phyloP scores from a whole-genome alignment of 2,888 invertebrate genomes.

The Ecliptopera silaceata region DNA sequence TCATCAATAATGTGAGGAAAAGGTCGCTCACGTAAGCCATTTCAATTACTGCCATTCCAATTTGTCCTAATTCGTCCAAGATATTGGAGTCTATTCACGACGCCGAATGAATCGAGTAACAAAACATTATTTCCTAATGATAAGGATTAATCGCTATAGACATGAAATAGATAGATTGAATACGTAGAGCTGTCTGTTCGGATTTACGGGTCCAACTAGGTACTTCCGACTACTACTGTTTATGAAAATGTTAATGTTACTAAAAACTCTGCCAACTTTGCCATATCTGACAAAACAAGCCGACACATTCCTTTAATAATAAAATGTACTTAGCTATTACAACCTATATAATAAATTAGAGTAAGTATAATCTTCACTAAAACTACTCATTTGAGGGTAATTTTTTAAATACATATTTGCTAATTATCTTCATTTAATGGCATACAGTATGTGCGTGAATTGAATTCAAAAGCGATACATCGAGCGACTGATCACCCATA shows the following conservation, averaged over 20 bases:
- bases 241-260: not conserved
- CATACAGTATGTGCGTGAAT: conserved; percentile 23
- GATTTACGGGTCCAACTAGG: not conserved
- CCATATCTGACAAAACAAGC: no score
- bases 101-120: conserved; percentile 30
- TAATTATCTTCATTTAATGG: conserved; percentile 4
- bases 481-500: conserved; percentile 44
- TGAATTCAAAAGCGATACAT: conserved; percentile 17
- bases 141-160: conserved; percentile 31
- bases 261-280: no score
- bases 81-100: conserved; percentile 26
- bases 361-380: no score
- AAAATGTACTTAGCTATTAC: no score
- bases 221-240: not conserved
- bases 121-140: conserved; percentile 30
- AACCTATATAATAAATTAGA: no score
- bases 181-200: conserved; percentile 14
- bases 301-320: not conserved
- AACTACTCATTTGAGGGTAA: not conserved
- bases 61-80: conserved; percentile 21
- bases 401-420: not conserved
- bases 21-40: conserved; percentile 34
- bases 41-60: conserved; percentile 26
- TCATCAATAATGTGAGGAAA: conserved; percentile 30
- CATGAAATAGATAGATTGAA: conserved; percentile 27